These are phyloP conservation scores for Graphium colonna DNA, from an alignment of 2,888 invertebrate species.

Conservation along the genomic window DNA sequence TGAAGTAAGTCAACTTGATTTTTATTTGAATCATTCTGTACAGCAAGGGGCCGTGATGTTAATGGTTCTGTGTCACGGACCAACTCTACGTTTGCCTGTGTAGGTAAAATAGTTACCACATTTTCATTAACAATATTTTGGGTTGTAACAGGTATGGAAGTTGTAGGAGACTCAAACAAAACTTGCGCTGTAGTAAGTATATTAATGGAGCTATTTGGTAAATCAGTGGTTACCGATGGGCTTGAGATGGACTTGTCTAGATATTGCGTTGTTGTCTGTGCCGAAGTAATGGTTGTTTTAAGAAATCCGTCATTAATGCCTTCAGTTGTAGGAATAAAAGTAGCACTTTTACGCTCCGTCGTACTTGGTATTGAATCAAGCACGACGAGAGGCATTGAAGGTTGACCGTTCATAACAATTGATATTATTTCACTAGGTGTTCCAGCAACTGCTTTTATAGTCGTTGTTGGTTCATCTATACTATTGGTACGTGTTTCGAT, in stretches of 20 bases:
- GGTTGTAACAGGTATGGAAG: conserved; percentile 21
- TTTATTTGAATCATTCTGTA: background rate
- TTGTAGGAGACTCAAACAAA: conserved; percentile 16
- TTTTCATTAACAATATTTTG: background rate
- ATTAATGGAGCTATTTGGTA: conserved; percentile 28
- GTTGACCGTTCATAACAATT: conserved; percentile 11
- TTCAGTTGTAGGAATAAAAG: conserved; percentile 12
- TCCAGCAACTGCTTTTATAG: conserved; percentile 33
- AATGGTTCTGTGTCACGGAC: background rate
- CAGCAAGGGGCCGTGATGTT: conserved; percentile 21
- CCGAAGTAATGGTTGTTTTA: conserved; percentile 3
- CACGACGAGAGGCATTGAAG: conserved; percentile 31
- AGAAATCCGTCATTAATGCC: background rate
- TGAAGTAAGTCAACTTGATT: conserved; percentile 14
- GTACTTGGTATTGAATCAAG: conserved; percentile 24
- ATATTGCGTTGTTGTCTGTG: conserved; percentile 1
- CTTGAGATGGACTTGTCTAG: conserved; percentile 32
- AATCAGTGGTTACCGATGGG: conserved; percentile 28
- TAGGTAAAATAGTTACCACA: conserved; percentile 25
- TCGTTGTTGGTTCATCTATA: conserved; percentile 40
- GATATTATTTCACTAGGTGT: conserved; percentile 33
- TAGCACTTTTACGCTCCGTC: conserved; percentile 1
- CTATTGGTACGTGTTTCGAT: conserved; percentile 42
- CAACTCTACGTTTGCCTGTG: conserved; percentile 18
- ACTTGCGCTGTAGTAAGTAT: background rate